A percentile compares a stretch with the other conserved stretches of the same genome.
phyloP scores from a whole-genome alignment of 2,113 vertebrate genomes.

The Diadophis punctatus region DNA sequence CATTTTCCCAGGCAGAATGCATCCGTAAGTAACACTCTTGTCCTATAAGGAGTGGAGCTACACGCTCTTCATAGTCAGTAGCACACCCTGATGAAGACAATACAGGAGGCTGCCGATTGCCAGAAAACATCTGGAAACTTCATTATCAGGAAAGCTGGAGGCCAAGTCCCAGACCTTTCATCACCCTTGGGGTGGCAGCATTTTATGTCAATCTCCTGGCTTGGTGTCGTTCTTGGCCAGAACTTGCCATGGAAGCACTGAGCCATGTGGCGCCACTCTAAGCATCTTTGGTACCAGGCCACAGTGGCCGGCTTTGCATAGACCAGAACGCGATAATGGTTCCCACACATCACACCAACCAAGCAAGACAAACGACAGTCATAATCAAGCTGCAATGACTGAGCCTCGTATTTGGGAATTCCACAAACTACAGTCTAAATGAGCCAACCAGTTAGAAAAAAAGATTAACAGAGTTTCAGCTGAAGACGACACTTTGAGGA shows the following conservation, averaged over 20 bases:
- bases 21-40: not conserved
- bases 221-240: not conserved
- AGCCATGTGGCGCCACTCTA: not conserved
- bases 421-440: not conserved
- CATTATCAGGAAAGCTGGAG: not conserved
- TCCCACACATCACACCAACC: not conserved
- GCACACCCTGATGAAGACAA: accelerated
- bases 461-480: not conserved
- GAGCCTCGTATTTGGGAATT: not conserved
- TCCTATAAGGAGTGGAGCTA: not conserved
- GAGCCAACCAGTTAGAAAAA: not conserved
- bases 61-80: not conserved
- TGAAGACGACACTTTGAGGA: not conserved
- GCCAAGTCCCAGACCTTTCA: not conserved
- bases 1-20: accelerated
- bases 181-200: not conserved
- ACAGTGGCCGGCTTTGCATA: not conserved
- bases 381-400: not conserved
- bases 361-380: not conserved
- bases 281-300: not conserved
- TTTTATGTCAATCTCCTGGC: not conserved
- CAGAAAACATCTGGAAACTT: not conserved
- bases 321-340: not conserved
- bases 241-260: not conserved
- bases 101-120: not conserved